Evolutionary conservation across 2,797 vertebrate genomes (phyloP).

Genomic region (Cynopterus sphinx): DNA sequence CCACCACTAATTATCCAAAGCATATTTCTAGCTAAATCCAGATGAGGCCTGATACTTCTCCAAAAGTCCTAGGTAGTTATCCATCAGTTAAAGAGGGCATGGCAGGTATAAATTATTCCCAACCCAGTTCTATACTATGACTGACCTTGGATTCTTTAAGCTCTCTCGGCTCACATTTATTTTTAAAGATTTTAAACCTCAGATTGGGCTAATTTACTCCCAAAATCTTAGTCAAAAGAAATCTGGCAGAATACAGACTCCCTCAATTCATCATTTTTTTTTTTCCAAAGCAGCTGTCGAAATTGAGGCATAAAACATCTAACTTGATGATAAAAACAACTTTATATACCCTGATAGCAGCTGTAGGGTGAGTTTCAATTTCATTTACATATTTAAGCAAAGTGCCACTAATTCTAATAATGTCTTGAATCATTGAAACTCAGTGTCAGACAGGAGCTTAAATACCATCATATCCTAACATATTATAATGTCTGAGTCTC

Average conservation of each 20-base stretch:
- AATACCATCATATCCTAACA: background rate
- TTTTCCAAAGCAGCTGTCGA: background rate
- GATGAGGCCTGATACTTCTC: background rate
- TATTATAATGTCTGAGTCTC: background rate
- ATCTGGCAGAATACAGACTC: background rate
- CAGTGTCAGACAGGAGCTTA: background rate
- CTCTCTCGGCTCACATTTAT: background rate
- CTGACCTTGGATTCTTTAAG: constrained; percentile 12
- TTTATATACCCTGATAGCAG: background rate
- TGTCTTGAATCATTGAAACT: background rate
- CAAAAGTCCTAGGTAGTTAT: background rate
- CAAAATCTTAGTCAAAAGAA: constrained; percentile 35
- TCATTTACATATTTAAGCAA: constrained; percentile 31
- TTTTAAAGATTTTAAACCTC: constrained; percentile 13
- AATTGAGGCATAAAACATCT: background rate
- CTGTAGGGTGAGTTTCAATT: background rate
- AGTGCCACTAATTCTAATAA: background rate
- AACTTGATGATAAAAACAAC: background rate
- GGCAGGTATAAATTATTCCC: background rate
- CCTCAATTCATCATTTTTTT: background rate
- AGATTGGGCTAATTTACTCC: background rate
- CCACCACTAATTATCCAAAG: background rate
- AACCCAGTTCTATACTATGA: background rate
- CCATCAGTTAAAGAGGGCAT: background rate
- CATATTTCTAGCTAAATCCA: background rate